phyloP scores from a whole-genome alignment of 2,888 invertebrate genomes.

The Melinaea marsaeus region DNA sequence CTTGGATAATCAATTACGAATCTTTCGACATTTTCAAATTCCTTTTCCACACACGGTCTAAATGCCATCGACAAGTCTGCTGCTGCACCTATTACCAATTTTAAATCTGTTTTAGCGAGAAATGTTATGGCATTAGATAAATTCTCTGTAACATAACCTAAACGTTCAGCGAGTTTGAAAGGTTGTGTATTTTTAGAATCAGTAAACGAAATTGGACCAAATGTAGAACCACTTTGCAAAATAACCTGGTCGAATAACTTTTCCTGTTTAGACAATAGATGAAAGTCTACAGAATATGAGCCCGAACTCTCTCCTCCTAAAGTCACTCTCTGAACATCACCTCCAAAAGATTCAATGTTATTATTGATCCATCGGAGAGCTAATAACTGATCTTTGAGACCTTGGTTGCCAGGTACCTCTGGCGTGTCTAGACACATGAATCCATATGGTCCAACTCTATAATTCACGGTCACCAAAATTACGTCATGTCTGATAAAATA shows the following conservation, averaged over 20 bases:
- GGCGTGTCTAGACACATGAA: constrained; percentile 41
- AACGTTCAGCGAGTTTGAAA: constrained; percentile 33
- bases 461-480: constrained; percentile 42
- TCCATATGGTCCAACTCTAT: constrained; percentile 42
- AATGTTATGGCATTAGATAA: constrained; percentile 34
- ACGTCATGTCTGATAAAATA: constrained; percentile 49
- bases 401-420: constrained; percentile 46
- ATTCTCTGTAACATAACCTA: constrained; percentile 35
- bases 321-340: constrained; percentile 38
- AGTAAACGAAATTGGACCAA: constrained; percentile 26
- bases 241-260: constrained; percentile 39
- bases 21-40: constrained; percentile 31
- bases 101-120: constrained; percentile 22
- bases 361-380: constrained; percentile 44
- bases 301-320: constrained; percentile 40
- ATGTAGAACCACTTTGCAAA: constrained; percentile 38
- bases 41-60: constrained; percentile 28
- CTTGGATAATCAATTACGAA: constrained; percentile 39
- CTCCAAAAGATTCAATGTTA: constrained; percentile 44
- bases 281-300: constrained; percentile 15
- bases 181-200: constrained; percentile 30
- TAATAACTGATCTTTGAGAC: constrained; percentile 41
- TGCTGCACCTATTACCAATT: constrained; percentile 21
- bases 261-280: constrained; percentile 24
- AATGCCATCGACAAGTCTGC: constrained; percentile 20